Evolutionary conservation across 2,797 vertebrate genomes (phyloP), one percentile per base, ranked within the genome.

Genomic region (Pseudochromis fuscus): DNA sequence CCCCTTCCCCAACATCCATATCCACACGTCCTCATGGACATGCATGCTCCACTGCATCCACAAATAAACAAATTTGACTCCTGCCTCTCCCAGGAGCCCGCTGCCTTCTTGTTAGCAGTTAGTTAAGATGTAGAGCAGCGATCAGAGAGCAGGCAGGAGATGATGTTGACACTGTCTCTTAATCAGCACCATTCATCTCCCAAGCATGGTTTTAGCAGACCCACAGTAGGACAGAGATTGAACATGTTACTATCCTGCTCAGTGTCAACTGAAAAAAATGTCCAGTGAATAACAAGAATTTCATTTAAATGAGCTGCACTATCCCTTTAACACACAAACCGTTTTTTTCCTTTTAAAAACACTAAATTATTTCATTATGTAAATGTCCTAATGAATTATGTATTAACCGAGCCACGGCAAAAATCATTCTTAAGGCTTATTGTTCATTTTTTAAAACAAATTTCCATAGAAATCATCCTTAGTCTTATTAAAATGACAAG

Each of bases 151-250:
- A 72, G 48, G 50, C 37, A 63, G 46, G 55, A 51, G 63, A 71
- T 56, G 69, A 71, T 62, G 85, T 53, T 59, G 57, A 72, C 70
- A 51, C 58, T 13, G 56, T 73, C 71, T 82, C 72, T 71, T 85
- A 83, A 91, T 91, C 84, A 87, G 81, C 74, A 75, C 69, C 73
- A 67, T 81, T 86, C 60, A 63, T 77, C 72, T 88, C 49, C 45
- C 27, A 12, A 68, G 53, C 67, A 67, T 62, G 79, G 30, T 67
- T 83, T 80, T 35, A 66, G 60, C 72, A 56, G 71, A 50, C 27
- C 37, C 37, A 50, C 42, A 55, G 51, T 58, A 33, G 46, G 70
- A 51, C 15, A 27, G n/a, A 7, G 33, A 44, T 60, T 2, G 56
- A 75, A 55, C 40, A 33, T 31, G 49, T 18, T 48, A 31, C 30